Evolutionary conservation across 2,888 invertebrate genomes (phyloP), one percentile per base, ranked within the genome.

Genomic region (Trachelus iudaicus): DNA sequence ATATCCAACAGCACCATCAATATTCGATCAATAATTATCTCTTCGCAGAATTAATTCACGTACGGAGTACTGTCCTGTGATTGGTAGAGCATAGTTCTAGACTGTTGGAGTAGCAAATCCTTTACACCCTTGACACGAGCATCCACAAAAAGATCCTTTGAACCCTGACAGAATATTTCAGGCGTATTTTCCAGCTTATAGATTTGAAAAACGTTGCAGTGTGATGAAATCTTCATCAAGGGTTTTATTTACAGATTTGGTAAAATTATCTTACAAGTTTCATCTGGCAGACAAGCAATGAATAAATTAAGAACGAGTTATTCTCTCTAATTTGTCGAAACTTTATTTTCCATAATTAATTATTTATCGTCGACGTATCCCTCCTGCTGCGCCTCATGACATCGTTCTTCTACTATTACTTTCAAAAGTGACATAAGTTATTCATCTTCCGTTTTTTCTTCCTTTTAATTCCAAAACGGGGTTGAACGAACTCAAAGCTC

Each of bases 181-280:
- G 23, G 40, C 40, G 40, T 23, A 56, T 56, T 56, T 56, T 56
- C 23, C 40, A 56, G 40, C 40, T 74, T 77, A 79, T 68, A 80
- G 76, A 83, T 75, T 77, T 68, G 34, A 37, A 74, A 76, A 31
- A 69, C n/a, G 76, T 34, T n/a, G 37, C 69, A 75, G 69, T 37
- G 69, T 69, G 11, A 74, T 75, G 76, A 30, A 12, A 34, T 15
- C 69, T 73, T 69, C 30, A 37, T 34, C 33, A 15, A 73, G 13
- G 31, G 13, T 35, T 33, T 71, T 73, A 30, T 37, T 13, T 69
- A 75, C 69, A 77, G 40, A 73, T 69, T 74, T 73, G 35, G 35
- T 15, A 56, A 76, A 79, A 75, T 76, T 81, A 77, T 77, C 69
- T 76, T 6, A 75, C 76, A 76, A 34, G 56, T 78, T 76, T 78